Evolutionary conservation across 2,113 vertebrate species (phyloP).

Genomic region (Platysternon megacephalum): DNA sequence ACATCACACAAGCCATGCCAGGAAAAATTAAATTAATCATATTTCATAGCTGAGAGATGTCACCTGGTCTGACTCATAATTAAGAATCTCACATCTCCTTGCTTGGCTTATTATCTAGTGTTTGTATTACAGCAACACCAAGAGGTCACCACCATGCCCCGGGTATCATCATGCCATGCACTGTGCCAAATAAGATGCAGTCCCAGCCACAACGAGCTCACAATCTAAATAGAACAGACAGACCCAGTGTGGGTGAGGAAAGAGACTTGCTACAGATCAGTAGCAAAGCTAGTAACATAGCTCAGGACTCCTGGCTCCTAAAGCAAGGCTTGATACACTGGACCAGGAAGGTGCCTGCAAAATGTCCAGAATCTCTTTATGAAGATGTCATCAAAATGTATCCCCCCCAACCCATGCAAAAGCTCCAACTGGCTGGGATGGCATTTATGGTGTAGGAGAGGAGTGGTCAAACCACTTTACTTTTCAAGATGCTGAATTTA

Average conservation of each 20-base stretch:
- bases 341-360: background rate
- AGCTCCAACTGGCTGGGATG: background rate
- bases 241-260: background rate
- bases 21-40: slow-evolving; percentile 46
- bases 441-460: background rate
- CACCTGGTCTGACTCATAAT: slow-evolving; percentile 47
- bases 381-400: rapidly evolving
- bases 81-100: background rate
- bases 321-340: background rate
- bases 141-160: background rate
- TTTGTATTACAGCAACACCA: background rate
- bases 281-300: background rate
- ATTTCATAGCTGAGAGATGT: background rate
- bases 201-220: background rate
- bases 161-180: background rate
- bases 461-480: rapidly evolving
- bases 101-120: background rate
- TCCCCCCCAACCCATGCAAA: background rate
- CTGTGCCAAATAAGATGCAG: background rate
- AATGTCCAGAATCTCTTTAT: background rate
- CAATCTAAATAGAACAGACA: background rate
- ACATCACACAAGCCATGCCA: slow-evolving; percentile 12
- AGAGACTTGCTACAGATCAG: background rate
- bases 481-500: rapidly evolving
- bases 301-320: background rate